Evolutionary conservation across 2,888 invertebrate species (phyloP).

Genomic region (Abrostola tripartita): DNA sequence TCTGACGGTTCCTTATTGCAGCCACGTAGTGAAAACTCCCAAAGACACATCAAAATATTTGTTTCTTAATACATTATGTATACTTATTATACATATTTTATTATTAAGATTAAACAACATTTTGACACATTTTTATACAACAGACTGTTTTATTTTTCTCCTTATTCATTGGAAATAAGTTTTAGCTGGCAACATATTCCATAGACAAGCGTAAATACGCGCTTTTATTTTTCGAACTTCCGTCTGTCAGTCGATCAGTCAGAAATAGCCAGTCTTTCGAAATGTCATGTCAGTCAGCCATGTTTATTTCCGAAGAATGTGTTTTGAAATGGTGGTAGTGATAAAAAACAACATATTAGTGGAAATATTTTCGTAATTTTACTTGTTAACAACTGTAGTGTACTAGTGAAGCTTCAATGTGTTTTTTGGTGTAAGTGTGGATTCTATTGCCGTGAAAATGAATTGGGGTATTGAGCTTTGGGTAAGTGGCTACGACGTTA

Average conservation of each 20-base stretch:
- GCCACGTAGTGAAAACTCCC: constrained; percentile 66
- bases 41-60: constrained; percentile 82
- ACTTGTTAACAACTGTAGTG: constrained; percentile 66
- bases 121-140: neutral
- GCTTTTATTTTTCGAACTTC: constrained; percentile 44
- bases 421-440: constrained; percentile 83
- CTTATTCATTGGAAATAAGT: constrained; percentile 4
- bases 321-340: constrained; percentile 86
- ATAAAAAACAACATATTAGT: constrained; percentile 76
- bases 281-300: constrained; percentile 83
- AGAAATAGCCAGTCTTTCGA: constrained; percentile 59
- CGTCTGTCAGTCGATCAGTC: constrained; percentile 52
- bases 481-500: constrained; percentile 83
- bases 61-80: constrained; percentile 63
- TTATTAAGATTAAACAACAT: too few species aligned
- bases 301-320: constrained; percentile 83
- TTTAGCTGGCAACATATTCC: constrained; percentile 52
- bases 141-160: constrained; percentile 24
- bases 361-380: constrained; percentile 69
- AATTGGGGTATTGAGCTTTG: constrained; percentile 91
- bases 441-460: constrained; percentile 85
- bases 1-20: constrained; percentile 83
- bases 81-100: too few species aligned
- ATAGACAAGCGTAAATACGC: constrained; percentile 55
- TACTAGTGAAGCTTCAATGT: constrained; percentile 84